Base-by-base conservation (phyloP, 1,140 invertebrate species). In the Drosophila pectinifera region DNA sequence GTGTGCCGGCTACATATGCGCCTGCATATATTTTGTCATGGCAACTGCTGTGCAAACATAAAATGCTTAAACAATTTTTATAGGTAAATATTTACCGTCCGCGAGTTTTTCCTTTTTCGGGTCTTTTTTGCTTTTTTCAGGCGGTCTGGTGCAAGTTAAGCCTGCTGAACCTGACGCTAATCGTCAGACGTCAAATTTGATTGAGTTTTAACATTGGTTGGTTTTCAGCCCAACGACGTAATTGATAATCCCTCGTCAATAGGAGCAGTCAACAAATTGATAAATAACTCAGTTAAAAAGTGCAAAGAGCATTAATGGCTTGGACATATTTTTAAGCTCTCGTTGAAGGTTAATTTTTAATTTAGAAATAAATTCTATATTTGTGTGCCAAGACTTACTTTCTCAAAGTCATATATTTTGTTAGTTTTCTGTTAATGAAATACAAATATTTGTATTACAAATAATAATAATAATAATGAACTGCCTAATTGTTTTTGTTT, bases 41-140 rank as follows among this genome's bases (percentile, higher is more conserved):
- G 83, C 79, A 83, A 86, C 83, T 83, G 83, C 83, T 86, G 83
- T 80, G 70, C 83, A 58, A 86, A 88, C 83, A 88, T 83, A 83
- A 89, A 89, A 89, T 82, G 83, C 76, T 88, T 88, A 83, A 88
- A 88, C 67, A 61, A 88, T 83, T 82, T 83, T 49, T 80, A 83
- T 89, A 83, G 79, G 84, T 83, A 83, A 88, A 88, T 67, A 77
- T 83, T 83, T 78, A 65, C 34, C 28, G 22, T 36, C 41, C 20
- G 8, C n/a, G n/a, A n/a, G 16, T 68, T 55, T 67, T 69, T 34
- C 3, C 7, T 36, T 67, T 55, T 53, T n/a, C 5, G 0, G 14
- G n/a, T 22, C 14, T 53, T 58, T 58, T 63, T 24, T 22, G 7
- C 38, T 13, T 11, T 14, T 48, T 55, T 62, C n/a, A 34, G 5